Percentiles rank a stretch among this genome's conserved stretches.
phyloP scores from a whole-genome alignment of 2,797 vertebrate species.

The Aselliscus stoliczkanus region DNA sequence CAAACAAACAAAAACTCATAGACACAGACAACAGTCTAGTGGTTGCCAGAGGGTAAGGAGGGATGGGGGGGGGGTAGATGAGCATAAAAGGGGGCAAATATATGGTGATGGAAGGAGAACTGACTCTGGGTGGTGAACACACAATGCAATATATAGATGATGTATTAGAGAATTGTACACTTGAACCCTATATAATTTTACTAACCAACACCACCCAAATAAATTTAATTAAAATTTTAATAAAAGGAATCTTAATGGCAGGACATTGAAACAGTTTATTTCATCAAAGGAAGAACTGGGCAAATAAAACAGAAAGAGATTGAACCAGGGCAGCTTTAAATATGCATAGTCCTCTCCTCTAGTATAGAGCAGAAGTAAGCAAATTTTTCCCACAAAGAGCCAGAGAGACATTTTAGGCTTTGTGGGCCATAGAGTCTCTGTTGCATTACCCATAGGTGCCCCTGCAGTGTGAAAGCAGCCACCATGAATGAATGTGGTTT shows the following conservation, averaged over 20 bases:
- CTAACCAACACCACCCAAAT: too few relatives aligned
- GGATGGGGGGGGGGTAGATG: too few relatives aligned
- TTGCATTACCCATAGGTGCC: rapidly evolving
- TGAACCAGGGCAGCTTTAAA: neutral
- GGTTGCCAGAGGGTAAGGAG: too few relatives aligned
- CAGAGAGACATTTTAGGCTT: neutral
- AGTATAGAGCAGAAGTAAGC: neutral
- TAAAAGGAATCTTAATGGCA: neutral
- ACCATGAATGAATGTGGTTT: neutral
- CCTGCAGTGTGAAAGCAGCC: neutral
- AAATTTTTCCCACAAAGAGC: neutral
- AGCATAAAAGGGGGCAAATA: too few relatives aligned
- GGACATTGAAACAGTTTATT: neutral
- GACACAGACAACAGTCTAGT: too few relatives aligned
- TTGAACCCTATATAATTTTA: too few relatives aligned
- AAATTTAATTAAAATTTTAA: too few relatives aligned
- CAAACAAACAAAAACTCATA: too few relatives aligned
- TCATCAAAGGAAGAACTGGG: neutral
- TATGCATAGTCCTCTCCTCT: neutral
- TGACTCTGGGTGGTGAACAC: too few relatives aligned
- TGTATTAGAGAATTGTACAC: too few relatives aligned
- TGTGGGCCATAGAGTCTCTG: neutral
- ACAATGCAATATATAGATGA: too few relatives aligned
- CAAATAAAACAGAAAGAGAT: neutral
- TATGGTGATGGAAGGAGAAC: too few relatives aligned